Percentiles rank a stretch among this genome's conserved stretches.
Conservation (phyloP, 2,113 vertebrate genomes). For the Melanocharis versteri region DNA sequence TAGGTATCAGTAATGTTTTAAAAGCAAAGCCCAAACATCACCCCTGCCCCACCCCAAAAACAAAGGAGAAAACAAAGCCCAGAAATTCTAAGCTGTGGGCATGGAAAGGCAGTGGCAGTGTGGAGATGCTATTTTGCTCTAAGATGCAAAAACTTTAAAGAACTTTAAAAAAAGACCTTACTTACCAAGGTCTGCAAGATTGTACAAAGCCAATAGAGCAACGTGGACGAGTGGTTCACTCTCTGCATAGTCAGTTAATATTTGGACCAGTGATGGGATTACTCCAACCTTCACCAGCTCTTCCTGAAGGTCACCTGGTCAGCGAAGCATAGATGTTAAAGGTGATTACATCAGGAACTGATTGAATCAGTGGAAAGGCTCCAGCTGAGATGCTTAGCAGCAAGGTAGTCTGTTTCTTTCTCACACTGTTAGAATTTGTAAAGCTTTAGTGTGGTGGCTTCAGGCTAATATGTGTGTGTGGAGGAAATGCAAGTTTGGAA, state of each 20-base stretch:
- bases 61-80: background rate
- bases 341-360: background rate
- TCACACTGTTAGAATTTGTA: background rate
- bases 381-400: background rate
- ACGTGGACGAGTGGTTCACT: conserved; percentile 84
- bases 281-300: conserved; percentile 81
- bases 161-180: background rate
- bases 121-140: background rate
- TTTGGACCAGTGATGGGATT: conserved; percentile 79
- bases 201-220: conserved; percentile 83
- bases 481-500: background rate
- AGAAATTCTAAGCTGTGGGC: background rate
- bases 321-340: background rate
- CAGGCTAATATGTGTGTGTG: background rate
- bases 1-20: background rate
- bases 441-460: background rate
- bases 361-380: background rate
- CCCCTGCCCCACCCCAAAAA: background rate
- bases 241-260: conserved; percentile 79
- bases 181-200: conserved; percentile 85
- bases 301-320: conserved; percentile 81
- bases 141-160: background rate
- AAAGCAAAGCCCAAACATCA: background rate
- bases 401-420: background rate
- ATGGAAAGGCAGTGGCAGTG: background rate